Percentiles rank a stretch among this genome's conserved stretches.
These are phyloP conservation scores for Polypedilum pembai DNA, from an alignment of 1,140 invertebrate species.

Conservation along the genomic window DNA sequence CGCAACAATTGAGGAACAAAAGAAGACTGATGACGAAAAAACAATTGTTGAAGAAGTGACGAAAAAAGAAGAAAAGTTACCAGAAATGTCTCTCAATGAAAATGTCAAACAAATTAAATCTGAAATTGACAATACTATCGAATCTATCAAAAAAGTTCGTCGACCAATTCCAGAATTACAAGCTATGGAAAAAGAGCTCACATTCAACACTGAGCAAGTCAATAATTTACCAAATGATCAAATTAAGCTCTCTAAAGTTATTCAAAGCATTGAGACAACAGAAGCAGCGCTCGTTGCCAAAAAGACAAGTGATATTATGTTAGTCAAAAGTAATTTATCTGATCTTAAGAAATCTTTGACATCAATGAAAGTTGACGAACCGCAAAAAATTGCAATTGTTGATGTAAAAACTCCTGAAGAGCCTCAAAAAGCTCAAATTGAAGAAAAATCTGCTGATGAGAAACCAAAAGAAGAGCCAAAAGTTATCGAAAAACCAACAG, in stretches of 20 bases:
- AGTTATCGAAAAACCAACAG: constrained; percentile 28
- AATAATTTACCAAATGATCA: neutral
- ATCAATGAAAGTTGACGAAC: constrained; percentile 4
- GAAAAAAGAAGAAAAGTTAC: constrained; percentile 25
- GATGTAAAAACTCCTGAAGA: neutral
- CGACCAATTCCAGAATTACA: constrained; percentile 25
- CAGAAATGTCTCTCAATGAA: constrained; percentile 30
- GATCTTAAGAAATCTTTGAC: neutral
- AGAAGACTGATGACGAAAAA: constrained; percentile 31
- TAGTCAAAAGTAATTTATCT: neutral
- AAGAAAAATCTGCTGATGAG: constrained; percentile 31
- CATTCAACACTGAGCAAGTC: neutral
- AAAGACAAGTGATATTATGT: neutral
- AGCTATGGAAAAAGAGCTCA: constrained; percentile 1
- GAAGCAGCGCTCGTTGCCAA: neutral
- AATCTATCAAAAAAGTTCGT: constrained; percentile 28
- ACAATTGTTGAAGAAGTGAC: constrained; percentile 34
- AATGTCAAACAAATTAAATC: constrained; percentile 25
- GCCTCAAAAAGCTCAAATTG: constrained; percentile 29
- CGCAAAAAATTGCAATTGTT: neutral
- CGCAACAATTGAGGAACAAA: constrained; percentile 31
- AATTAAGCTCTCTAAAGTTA: constrained; percentile 23
- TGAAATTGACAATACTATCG: neutral
- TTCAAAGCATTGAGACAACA: neutral
- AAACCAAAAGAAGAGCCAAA: constrained; percentile 31